A percentile compares a stretch with the other conserved stretches of the same genome.
Conservation (phyloP, 2,113 vertebrate genomes). For the Toxotes jaculatrix region DNA sequence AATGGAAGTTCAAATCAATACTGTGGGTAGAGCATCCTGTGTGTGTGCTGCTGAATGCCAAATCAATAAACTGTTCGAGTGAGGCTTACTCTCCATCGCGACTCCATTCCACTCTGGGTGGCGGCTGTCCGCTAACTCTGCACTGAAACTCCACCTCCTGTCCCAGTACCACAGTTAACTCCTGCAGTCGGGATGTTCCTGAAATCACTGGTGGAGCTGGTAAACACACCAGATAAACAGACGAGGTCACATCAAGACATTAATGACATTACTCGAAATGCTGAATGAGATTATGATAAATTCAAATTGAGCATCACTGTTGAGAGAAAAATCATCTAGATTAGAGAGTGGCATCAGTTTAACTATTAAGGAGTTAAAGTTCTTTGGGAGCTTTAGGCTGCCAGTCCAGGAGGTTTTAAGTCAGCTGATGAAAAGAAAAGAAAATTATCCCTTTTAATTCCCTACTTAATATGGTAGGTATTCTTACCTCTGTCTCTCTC, state of each 20-base stretch:
- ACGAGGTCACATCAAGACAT: neutral
- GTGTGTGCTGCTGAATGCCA: slow-evolving; percentile 18
- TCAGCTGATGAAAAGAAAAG: neutral
- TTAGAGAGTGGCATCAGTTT: neutral
- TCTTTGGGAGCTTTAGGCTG: neutral
- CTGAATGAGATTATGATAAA: neutral
- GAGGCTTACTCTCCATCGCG: slow-evolving; percentile 89
- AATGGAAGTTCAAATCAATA: slow-evolving; percentile 2
- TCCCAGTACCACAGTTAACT: slow-evolving; percentile 82
- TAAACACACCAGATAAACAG: neutral
- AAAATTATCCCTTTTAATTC: slow-evolving; percentile 4
- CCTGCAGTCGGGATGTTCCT: slow-evolving; percentile 82
- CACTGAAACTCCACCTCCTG: slow-evolving; percentile 86
- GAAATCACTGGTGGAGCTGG: slow-evolving; percentile 88
- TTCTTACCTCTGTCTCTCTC: neutral
- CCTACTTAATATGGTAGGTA: neutral
- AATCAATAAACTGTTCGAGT: neutral
- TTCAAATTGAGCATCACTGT: neutral
- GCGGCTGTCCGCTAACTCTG: slow-evolving; percentile 82
- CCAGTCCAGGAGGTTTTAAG: neutral
- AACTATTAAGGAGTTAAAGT: neutral
- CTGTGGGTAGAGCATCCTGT: neutral
- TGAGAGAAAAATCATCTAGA: neutral
- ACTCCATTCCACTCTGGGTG: slow-evolving; percentile 89
- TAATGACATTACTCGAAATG: neutral